Percentiles rank a stretch among this genome's conserved stretches.
These are phyloP conservation scores for Erpobdella octoculata DNA, from an alignment of 2,888 invertebrate species.

Conservation along the genomic window DNA sequence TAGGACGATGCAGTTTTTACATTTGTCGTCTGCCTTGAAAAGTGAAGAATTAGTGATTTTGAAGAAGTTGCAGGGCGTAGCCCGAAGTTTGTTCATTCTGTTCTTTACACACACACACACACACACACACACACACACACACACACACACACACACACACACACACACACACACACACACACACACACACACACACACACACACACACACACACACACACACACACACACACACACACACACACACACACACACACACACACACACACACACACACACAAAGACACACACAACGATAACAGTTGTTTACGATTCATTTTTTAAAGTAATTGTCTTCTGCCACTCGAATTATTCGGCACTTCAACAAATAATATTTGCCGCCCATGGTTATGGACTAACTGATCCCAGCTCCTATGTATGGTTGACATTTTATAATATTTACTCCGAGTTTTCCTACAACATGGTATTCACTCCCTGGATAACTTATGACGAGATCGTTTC, in stretches of 20 bases:
- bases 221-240: too few relatives aligned
- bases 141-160: too few relatives aligned
- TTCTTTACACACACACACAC: too few relatives aligned
- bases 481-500: not conserved
- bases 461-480: constrained; percentile 15
- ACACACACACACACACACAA: too few relatives aligned
- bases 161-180: too few relatives aligned
- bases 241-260: too few relatives aligned
- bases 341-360: constrained; percentile 11
- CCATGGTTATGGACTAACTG: constrained; percentile 2
- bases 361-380: constrained; percentile 10
- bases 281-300: too few relatives aligned
- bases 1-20: not conserved
- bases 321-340: constrained; percentile 17
- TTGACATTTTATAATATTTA: constrained; percentile 9
- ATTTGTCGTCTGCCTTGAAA: not conserved
- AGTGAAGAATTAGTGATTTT: not conserved
- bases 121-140: too few relatives aligned
- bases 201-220: too few relatives aligned
- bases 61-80: not conserved
- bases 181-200: too few relatives aligned
- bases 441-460: constrained; percentile 14
- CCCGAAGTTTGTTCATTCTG: constrained; percentile 17
- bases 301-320: too few relatives aligned
- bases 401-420: constrained; percentile 13